phyloP scores from a whole-genome alignment of 2,113 vertebrate species.

The Fulica atra region DNA sequence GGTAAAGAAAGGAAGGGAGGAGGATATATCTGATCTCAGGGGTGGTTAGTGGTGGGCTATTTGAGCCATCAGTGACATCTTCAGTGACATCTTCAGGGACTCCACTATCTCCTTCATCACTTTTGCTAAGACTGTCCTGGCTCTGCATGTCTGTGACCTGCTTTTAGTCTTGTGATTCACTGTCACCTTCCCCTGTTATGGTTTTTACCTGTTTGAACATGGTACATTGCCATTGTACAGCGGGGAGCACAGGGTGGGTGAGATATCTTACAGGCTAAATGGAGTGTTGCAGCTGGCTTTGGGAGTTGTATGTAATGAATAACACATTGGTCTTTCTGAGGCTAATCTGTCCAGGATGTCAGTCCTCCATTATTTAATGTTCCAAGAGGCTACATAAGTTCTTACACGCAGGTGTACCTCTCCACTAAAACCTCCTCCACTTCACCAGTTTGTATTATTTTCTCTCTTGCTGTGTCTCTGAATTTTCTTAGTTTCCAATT shows the following conservation, averaged over 20 bases:
- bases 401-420: neutral
- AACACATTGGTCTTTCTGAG: neutral
- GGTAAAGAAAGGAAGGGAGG: neutral
- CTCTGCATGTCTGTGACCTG: neutral
- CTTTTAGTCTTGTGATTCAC: neutral
- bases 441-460: slow-evolving; percentile 13
- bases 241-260: neutral
- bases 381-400: neutral
- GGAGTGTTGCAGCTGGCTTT: neutral
- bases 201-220: neutral
- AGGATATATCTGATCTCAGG: neutral
- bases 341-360: neutral
- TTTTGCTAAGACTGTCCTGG: neutral
- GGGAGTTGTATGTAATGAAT: neutral
- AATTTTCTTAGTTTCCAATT: slow-evolving; percentile 73
- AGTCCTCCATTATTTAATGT: neutral
- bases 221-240: neutral
- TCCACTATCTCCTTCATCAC: neutral
- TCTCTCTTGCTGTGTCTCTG: neutral
- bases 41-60: neutral
- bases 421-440: neutral
- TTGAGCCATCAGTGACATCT: too few species aligned
- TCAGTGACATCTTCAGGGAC: neutral
- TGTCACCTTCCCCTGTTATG: neutral
- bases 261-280: neutral